phyloP scores from a whole-genome alignment of 1,140 invertebrate genomes.

The Aphidius gifuensis region DNA sequence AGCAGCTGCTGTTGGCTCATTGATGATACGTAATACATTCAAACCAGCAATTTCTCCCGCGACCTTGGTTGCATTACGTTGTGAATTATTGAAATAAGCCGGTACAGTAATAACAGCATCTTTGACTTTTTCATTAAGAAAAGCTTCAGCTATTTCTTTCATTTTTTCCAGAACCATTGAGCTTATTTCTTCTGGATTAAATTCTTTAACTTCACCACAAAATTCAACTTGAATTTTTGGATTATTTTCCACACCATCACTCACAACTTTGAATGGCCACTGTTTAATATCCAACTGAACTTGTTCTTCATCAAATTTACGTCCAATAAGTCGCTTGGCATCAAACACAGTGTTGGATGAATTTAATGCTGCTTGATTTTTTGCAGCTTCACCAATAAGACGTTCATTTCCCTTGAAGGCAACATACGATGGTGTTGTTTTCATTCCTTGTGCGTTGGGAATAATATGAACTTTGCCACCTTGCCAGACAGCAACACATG shows the following conservation, averaged over 20 bases:
- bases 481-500: slow-evolving; percentile 5
- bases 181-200: slow-evolving; percentile 8
- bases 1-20: too few species aligned
- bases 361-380: slow-evolving; percentile 9
- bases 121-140: too few species aligned
- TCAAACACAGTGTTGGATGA: slow-evolving; percentile 6
- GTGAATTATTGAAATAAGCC: too few species aligned
- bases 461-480: slow-evolving; percentile 3
- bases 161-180: neutral
- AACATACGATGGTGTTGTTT: slow-evolving; percentile 1
- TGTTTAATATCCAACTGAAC: neutral
- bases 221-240: slow-evolving; percentile 5
- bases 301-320: slow-evolving; percentile 8
- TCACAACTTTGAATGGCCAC: slow-evolving; percentile 3
- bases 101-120: too few species aligned
- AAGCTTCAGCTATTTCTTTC: too few species aligned
- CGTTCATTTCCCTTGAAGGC: neutral
- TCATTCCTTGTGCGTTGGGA: neutral
- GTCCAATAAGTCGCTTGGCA: slow-evolving; percentile 2
- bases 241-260: neutral
- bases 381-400: slow-evolving; percentile 5
- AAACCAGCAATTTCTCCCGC: too few species aligned
- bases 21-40: too few species aligned
- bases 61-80: too few species aligned
- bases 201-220: neutral